Base-by-base conservation (phyloP, 2,113 vertebrate species). In the Macquaria ambigua region DNA sequence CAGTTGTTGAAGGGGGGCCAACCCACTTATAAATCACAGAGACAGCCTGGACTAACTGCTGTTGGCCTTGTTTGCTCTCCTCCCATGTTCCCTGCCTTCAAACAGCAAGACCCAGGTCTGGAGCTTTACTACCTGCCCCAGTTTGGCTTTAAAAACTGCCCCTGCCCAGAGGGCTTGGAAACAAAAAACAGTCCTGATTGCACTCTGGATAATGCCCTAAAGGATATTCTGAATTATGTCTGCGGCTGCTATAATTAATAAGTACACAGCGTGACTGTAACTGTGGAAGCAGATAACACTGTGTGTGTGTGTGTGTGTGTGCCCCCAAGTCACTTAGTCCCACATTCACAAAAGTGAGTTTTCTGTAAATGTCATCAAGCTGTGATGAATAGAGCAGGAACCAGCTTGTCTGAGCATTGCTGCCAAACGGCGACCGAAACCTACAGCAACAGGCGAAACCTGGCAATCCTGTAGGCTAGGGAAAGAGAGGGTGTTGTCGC, bases 391-490 rank as follows among this genome's bases (percentile, higher is more conserved):
- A 67, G 82, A 90, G 90, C 94, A 95, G 93, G 94, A 94, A 94
- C 71, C 90, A 92, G 92, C 94, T 93, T 95, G 94, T 88, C 91
- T 88, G 64, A 83, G 85, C 20, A 0, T 5, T 46, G n/a, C 79
- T 93, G 92, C 86, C 92, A 94, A 95, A 88, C 87, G 66, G 92
- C 79, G 83, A 95, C 93, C 94, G 94, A 95, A 95, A 95, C 94
- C 87, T 85, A 93, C 86, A 88, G 71, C 67, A 90, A 82, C 87
- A 94, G 91, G 92, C 93, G 93, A 95, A 94, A 95, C 94, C 90
- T 93, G 93, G 94, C 93, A 93, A 69, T 90, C 92, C 92, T 89
- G 92, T 83, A 87, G 86, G 81, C 90, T 76, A 70, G 84, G 81
- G 81, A 84, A 90, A 89, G 85, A 83, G 89, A 93, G 93, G 93